Percentiles rank a stretch among this genome's conserved stretches.
phyloP scores from a whole-genome alignment of 2,113 vertebrate species.

The Drymodes brunneopygia region DNA sequence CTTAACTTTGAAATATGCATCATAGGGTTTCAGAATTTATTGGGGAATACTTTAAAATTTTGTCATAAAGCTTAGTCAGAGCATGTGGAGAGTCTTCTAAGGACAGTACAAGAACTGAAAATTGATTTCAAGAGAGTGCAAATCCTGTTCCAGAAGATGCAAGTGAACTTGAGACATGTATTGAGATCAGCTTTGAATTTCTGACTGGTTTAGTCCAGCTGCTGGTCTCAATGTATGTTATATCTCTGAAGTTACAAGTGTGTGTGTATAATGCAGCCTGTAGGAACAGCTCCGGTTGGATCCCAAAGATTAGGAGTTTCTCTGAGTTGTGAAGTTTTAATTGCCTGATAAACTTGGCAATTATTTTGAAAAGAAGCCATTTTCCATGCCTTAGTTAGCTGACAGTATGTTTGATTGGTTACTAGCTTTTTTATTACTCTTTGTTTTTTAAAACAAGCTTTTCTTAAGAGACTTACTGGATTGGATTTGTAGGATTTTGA shows the following conservation, averaged over 20 bases:
- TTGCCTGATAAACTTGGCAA: not conserved
- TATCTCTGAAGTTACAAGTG: not conserved
- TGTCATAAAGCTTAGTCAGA: not conserved
- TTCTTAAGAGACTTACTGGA: slow-evolving; percentile 4
- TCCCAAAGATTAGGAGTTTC: not conserved
- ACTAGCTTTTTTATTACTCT: not conserved
- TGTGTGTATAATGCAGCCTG: not conserved
- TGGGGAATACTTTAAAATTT: not conserved
- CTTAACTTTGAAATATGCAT: not conserved
- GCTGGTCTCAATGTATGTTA: not conserved
- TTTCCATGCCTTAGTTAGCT: not conserved
- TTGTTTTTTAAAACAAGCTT: not conserved
- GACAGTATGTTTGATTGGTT: not conserved
- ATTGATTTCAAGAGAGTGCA: not conserved
- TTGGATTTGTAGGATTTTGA: not conserved
- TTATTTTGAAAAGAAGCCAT: not conserved
- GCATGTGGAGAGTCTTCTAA: not conserved
- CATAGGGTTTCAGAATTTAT: not conserved
- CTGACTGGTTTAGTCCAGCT: not conserved
- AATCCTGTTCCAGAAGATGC: not conserved
- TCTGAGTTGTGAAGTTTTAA: not conserved
- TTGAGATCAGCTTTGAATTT: not conserved
- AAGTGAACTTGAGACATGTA: not conserved
- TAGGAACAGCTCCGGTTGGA: not conserved
- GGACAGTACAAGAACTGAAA: not conserved